Conservation (phyloP, 2,888 invertebrate genomes). For the Carcina quercana region DNA sequence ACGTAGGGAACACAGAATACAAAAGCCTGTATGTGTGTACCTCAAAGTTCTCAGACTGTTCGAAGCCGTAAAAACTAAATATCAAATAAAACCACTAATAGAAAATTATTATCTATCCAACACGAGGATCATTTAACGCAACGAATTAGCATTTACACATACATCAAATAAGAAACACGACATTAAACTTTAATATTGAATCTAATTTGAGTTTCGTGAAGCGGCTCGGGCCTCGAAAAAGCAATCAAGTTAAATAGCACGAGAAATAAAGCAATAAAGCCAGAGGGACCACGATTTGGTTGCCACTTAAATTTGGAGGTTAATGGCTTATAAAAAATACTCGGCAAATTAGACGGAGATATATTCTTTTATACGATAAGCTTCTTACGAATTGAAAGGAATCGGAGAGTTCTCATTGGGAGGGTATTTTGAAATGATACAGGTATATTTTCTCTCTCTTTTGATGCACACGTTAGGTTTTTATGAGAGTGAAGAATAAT, state of each 20-base stretch:
- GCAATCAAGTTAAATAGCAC: constrained; percentile 33
- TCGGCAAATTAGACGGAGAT: constrained; percentile 1
- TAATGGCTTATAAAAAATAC: constrained; percentile 30
- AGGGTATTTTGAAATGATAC: too few relatives aligned
- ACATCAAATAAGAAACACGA: constrained; percentile 13
- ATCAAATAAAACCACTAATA: constrained; percentile 29
- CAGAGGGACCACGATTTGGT: constrained; percentile 34
- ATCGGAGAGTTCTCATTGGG: too few relatives aligned
- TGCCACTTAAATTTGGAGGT: constrained; percentile 30
- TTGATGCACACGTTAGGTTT: too few relatives aligned
- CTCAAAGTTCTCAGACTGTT: too few relatives aligned
- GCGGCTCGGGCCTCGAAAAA: constrained; percentile 29
- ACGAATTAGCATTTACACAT: constrained; percentile 33
- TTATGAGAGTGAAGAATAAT: too few relatives aligned
- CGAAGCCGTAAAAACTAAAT: too few relatives aligned
- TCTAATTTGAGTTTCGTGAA: constrained; percentile 13
- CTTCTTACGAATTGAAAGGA: too few relatives aligned
- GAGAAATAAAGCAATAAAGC: constrained; percentile 45
- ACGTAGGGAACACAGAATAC: too few relatives aligned
- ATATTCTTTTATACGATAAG: too few relatives aligned
- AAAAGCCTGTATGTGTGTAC: too few relatives aligned
- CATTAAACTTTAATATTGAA: constrained; percentile 11
- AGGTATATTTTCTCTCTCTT: too few relatives aligned
- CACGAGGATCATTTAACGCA: constrained; percentile 25
- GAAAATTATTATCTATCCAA: constrained; percentile 23